Conservation (phyloP, 2,888 invertebrate genomes). For the Parthenolecanium corni region DNA sequence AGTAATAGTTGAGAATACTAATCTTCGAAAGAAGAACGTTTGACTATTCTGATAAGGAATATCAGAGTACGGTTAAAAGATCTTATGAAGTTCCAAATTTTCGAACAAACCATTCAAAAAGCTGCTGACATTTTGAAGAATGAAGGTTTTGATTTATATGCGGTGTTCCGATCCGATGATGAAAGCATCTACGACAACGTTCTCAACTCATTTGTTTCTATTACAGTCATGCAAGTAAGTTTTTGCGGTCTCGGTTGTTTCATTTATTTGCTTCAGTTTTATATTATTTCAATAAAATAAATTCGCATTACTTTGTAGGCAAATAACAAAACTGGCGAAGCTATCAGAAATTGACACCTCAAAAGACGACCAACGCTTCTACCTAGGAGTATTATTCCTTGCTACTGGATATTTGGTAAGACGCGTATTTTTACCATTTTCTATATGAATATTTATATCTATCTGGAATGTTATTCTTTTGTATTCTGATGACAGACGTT, state of each 20-base stretch:
- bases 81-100: conserved; percentile 69
- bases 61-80: too few relatives aligned
- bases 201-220: conserved; percentile 80
- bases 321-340: conserved; percentile 56
- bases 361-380: conserved; percentile 59
- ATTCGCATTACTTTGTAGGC: conserved; percentile 34
- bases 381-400: conserved; percentile 79
- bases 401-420: conserved; percentile 81
- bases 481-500: conserved; percentile 47
- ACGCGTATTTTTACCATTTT: conserved; percentile 13
- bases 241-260: background rate
- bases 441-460: background rate
- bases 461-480: background rate
- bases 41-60: too few relatives aligned
- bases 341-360: conserved; percentile 62
- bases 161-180: conserved; percentile 64
- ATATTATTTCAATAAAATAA: too few relatives aligned
- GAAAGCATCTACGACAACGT: conserved; percentile 72
- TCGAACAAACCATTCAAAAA: conserved; percentile 58
- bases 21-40: conserved; percentile 46
- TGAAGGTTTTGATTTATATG: conserved; percentile 67
- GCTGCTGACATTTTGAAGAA: conserved; percentile 65
- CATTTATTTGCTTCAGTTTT: background rate
- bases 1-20: conserved; percentile 79
- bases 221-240: conserved; percentile 76